Conservation (phyloP, 2,113 vertebrate species). For the Pipra filicauda region DNA sequence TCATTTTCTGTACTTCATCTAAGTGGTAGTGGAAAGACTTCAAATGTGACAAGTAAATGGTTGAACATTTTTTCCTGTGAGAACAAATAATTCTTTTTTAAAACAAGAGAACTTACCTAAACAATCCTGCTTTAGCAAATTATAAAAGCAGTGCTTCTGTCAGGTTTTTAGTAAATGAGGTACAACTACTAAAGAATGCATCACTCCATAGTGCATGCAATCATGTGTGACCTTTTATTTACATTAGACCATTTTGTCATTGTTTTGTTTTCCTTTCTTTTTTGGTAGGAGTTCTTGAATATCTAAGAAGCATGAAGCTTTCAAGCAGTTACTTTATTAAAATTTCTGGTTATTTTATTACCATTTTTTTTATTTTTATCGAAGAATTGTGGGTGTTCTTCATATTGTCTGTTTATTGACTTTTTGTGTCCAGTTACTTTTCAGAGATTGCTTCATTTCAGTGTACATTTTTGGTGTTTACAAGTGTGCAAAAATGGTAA, state of each 20-base stretch:
- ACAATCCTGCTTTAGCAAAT: slow-evolving; percentile 49
- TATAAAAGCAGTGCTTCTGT: slow-evolving; percentile 74
- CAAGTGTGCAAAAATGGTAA: not conserved
- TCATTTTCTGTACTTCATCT: slow-evolving; percentile 71
- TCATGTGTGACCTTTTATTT: slow-evolving; percentile 57
- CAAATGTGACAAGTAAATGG: slow-evolving; percentile 69
- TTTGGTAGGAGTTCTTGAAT: slow-evolving; percentile 22
- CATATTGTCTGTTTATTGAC: slow-evolving; percentile 43
- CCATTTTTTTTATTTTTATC: slow-evolving; percentile 24
- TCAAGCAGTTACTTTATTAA: slow-evolving; percentile 30
- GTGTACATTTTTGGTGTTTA: not conserved
- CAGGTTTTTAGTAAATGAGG: slow-evolving; percentile 75
- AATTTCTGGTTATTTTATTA: slow-evolving; percentile 24
- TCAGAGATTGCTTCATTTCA: slow-evolving; percentile 27
- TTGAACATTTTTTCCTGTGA: slow-evolving; percentile 70
- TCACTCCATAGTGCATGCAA: slow-evolving; percentile 59
- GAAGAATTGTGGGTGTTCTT: not conserved
- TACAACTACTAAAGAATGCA: slow-evolving; percentile 60
- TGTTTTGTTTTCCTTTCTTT: slow-evolving; percentile 48
- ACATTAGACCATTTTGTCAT: slow-evolving; percentile 11
- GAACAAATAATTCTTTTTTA: slow-evolving; percentile 45
- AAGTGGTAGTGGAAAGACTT: slow-evolving; percentile 72
- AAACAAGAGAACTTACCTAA: slow-evolving; percentile 59
- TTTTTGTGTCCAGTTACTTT: slow-evolving; percentile 41
- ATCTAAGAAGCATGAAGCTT: slow-evolving; percentile 44